phyloP scores from a whole-genome alignment of 2,797 vertebrate genomes.

The Iguana delicatissima region DNA sequence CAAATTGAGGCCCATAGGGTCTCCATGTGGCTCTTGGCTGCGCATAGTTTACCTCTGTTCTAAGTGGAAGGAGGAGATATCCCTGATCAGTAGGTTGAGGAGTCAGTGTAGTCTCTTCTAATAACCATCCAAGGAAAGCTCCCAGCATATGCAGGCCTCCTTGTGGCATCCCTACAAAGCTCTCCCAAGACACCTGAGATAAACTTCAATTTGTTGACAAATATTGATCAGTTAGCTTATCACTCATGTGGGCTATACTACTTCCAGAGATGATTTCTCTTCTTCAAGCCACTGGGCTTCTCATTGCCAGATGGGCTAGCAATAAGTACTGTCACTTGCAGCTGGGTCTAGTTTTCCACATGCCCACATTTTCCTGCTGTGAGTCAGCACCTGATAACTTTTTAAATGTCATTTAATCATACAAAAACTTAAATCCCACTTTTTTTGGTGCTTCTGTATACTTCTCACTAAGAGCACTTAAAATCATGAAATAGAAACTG shows the following conservation, averaged over 20 bases:
- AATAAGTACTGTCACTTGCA: not conserved
- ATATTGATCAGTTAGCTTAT: not conserved
- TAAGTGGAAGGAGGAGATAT: not conserved
- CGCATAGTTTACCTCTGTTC: not conserved
- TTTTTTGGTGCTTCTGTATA: not conserved
- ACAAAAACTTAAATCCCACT: not conserved
- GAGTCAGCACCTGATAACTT: not conserved
- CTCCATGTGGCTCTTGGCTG: too few species aligned
- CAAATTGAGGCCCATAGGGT: too few species aligned
- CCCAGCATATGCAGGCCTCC: not conserved
- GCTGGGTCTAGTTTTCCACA: not conserved
- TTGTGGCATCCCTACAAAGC: not conserved
- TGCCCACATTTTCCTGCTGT: not conserved
- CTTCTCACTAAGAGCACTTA: not conserved
- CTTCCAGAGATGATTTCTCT: not conserved
- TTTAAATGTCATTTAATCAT: not conserved
- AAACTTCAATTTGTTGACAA: not conserved
- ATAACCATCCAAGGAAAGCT: not conserved
- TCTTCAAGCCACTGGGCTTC: not conserved
- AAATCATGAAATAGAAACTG: not conserved
- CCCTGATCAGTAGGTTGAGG: not conserved
- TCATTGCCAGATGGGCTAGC: not conserved
- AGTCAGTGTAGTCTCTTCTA: not conserved
- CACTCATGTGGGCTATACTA: not conserved
- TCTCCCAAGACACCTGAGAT: not conserved